Base-by-base conservation (phyloP, 2,888 invertebrate genomes). In the Mesorhabditis sp. region DNA sequence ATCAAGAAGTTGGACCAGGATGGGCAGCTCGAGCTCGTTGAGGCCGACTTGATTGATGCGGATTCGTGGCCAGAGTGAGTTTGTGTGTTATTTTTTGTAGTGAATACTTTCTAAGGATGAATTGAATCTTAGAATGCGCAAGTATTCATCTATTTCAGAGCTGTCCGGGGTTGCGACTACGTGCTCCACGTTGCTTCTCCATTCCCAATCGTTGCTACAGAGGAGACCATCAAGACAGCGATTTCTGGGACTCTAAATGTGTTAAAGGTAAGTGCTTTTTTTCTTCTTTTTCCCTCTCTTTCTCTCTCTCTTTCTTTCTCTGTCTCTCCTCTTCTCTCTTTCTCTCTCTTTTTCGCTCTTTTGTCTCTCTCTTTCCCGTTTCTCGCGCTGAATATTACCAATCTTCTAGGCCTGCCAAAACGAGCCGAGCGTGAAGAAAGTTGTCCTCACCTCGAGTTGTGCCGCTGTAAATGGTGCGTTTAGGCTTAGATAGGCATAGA, bases 391-490 rank as follows among this genome's bases (percentile, higher is more conserved):
- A n/a, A n/a, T n/a, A n/a, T n/a, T n/a, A n/a, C n/a, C n/a, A n/a
- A n/a, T n/a, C n/a, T n/a, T n/a, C n/a, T 85, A 86, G 76, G 88
- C 88, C n/a, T 77, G 87, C 87, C 78, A 84, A 83, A 7, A 85
- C 82, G 69, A 85, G 85, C 69, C 86, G 85, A 66, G 87, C 10
- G 88, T 89, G 66, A 87, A 87, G 79, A 86, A 88, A 72, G 87
- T 89, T 15, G 88, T 89, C 13, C 80, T 89, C 41, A 89, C 89
- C 4, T 88, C 88, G 70, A 88, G 88, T 5, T 86, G 87, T 68
- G 87, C 86, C 28, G 87, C 89, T 61, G 85, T 87, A 63, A 86
- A 85, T 74, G 86, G 86, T 84, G 67, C 62, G 70, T 45, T 10
- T 50, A 50, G 58, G 58, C n/a, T 50, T 13, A 50, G 58, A 50